Evolutionary conservation across 2,888 invertebrate genomes (phyloP), one percentile per base, ranked within the genome.

Genomic region (Brachycybe producta): DNA sequence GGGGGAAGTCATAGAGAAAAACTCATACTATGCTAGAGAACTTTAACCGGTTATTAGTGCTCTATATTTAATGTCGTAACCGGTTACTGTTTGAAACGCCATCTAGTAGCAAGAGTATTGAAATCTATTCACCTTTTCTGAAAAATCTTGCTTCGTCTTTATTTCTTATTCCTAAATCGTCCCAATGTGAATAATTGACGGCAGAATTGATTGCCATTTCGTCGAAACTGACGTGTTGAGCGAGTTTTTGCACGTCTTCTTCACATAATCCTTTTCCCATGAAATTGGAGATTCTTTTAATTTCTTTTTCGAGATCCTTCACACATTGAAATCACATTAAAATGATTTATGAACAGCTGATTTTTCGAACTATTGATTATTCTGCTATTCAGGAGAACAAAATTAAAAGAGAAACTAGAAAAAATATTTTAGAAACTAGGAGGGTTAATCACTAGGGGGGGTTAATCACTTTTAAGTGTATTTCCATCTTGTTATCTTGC

Each of bases 201-300:
- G 64, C 61, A 8, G 67, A 62, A 61, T 74, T 73, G 7, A 57
- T 51, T 51, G 67, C 63, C 73, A 73, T 73, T 38, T 59, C 60
- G 11, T 61, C 55, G 58, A 73, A 73, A 32, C 64, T 63, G 51
- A 70, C 70, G 58, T 69, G 67, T 2, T 62, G 51, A 13, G 61
- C 64, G n/a, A 73, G 61, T 1, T 52, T 54, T 7, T 58, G 50
- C 17, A 67, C 57, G 47, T 66, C 57, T 1, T 59, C 42, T 8
- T 62, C 58, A 24, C 59, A 53, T 21, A 46, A 36, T n/a, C 23
- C 35, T 26, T 46, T 46, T 17, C 28, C 46, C 4, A 46, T 21
- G 35, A 46, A 46, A 13, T 32, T 23, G 15, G 46, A 32, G 5
- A 46, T 46, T 19, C 46, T 24, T 17, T 46, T 46, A 17, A 46